Base-by-base conservation (phyloP, 2,113 vertebrate genomes). In the Cyprinodon brontotheroides region DNA sequence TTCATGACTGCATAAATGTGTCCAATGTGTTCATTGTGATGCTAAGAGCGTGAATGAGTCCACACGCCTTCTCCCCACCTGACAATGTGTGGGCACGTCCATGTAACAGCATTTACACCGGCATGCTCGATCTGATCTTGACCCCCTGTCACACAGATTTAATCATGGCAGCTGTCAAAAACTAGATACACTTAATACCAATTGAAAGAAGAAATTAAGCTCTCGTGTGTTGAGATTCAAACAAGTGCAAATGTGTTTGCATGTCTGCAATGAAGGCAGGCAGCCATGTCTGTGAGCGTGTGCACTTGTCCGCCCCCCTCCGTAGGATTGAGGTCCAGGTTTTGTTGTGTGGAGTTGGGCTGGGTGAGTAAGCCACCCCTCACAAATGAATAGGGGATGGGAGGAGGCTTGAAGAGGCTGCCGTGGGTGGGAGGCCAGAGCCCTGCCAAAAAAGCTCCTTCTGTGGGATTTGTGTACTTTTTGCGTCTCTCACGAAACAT, bases 311-410 rank as follows among this genome's bases (percentile, higher is more conserved):
- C 66, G 60, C 79, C 89, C 90, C 89, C 90, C 89, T 89, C 83
- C 64, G 85, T 89, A 83, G 81, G 75, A 87, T 86, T 62, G 81
- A 79, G 75, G 91, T 92, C 87, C 93, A 90, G 94, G 93, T 94
- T 92, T 43, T 88, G 86, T 88, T 91, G 85, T 82, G 88, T 72
- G 83, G 85, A 90, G 86, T 84, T 76, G 89, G 90, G 87, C 86
- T 87, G 89, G 94, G 92, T 95, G 93, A 91, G 93, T 81, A 90
- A 95, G 90, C 94, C 86, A 72, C 92, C 92, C 85, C 92, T 87
- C 75, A 50, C 91, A 89, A 79, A 95, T 96, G 96, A 97, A 96
- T 96, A 96, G 95, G 96, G 94, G 96, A 95, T 95, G 95, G 95
- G 94, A 90, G 91, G 92, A 93, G 91, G 93, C 89, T 90, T 92